phyloP scores from a whole-genome alignment of 2,113 vertebrate genomes.

The Noturus placidus region DNA sequence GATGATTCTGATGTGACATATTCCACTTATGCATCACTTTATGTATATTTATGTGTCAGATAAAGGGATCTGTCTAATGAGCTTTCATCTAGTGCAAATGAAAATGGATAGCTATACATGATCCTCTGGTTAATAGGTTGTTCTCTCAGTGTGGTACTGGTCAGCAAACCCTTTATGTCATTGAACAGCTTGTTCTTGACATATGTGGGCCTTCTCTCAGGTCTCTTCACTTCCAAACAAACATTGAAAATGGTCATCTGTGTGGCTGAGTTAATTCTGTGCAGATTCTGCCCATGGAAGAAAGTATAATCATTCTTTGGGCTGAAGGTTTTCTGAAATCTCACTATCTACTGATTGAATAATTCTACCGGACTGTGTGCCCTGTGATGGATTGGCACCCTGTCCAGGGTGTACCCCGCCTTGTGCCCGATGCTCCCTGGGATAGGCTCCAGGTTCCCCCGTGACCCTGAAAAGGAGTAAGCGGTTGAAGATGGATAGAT shows the following conservation, averaged over 20 bases:
- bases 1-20: neutral
- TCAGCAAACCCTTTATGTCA: neutral
- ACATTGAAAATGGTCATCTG: neutral
- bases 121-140: neutral
- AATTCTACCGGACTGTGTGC: neutral
- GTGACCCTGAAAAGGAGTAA: too few relatives aligned
- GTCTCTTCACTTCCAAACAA: neutral
- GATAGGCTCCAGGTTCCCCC: too few relatives aligned
- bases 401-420: too few relatives aligned
- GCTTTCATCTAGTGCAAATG: neutral
- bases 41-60: neutral
- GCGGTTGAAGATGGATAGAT: too few relatives aligned
- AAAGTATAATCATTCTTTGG: neutral
- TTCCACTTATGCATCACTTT: neutral
- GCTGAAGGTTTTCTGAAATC: neutral
- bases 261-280: neutral
- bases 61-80: neutral
- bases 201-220: neutral
- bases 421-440: too few relatives aligned
- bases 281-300: neutral
- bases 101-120: neutral
- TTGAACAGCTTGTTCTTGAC: slow-evolving; percentile 1
- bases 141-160: neutral
- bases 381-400: too few relatives aligned
- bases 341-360: neutral